These are phyloP conservation scores for Benthochromis sp. DNA, from an alignment of 2,113 vertebrate species.

Conservation along the genomic window DNA sequence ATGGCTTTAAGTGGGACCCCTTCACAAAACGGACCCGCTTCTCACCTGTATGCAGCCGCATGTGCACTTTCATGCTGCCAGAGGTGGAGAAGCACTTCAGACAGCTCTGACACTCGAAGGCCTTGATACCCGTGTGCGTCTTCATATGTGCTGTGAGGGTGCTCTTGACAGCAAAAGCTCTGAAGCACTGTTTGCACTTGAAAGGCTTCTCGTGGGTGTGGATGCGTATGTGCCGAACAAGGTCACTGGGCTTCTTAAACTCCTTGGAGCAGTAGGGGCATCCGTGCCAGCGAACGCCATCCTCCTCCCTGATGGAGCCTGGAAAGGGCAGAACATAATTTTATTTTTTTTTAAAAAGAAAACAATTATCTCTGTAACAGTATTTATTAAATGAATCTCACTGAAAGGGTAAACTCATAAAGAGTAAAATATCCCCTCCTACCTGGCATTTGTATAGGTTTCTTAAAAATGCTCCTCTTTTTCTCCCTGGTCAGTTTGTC, in stretches of 20 bases:
- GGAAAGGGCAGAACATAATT: neutral
- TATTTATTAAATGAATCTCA: neutral
- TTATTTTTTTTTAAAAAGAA: neutral
- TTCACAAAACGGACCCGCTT: neutral
- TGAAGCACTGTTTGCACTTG: constrained; percentile 97
- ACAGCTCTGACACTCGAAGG: constrained; percentile 94
- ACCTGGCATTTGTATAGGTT: constrained; percentile 90
- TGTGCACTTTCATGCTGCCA: constrained; percentile 98
- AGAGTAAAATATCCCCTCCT: neutral
- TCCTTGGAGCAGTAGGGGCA: constrained; percentile 96
- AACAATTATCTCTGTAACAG: neutral
- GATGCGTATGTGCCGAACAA: constrained; percentile 96
- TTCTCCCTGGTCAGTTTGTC: constrained; percentile 82
- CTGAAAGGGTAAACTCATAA: neutral
- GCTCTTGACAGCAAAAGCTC: constrained; percentile 96
- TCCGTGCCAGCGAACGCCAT: constrained; percentile 92
- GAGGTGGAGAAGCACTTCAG: constrained; percentile 98
- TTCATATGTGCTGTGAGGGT: constrained; percentile 98
- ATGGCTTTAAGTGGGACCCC: neutral
- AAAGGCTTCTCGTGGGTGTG: constrained; percentile 98
- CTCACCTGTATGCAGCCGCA: constrained; percentile 95
- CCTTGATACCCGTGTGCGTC: constrained; percentile 95
- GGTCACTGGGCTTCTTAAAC: constrained; percentile 97
- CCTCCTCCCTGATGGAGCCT: constrained; percentile 94
- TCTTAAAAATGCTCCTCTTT: constrained; percentile 88